These are phyloP conservation scores for Nezara viridula DNA, from an alignment of 2,888 invertebrate species.

Conservation along the genomic window DNA sequence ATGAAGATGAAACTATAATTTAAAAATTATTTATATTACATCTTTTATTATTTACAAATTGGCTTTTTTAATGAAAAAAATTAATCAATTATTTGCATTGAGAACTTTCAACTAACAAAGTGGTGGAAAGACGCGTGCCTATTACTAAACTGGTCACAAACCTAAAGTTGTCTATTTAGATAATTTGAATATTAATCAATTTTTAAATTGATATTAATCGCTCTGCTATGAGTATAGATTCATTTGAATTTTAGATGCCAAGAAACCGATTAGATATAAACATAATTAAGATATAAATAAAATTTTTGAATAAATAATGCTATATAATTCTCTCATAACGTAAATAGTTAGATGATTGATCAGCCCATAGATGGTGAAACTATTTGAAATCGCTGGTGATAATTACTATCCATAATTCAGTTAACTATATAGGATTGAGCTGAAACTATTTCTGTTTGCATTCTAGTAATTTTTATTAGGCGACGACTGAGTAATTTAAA, in stretches of 20 bases:
- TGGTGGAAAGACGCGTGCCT: background rate
- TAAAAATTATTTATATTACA: no score
- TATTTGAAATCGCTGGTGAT: background rate
- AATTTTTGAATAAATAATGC: background rate
- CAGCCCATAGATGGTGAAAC: background rate
- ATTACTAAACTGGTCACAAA: background rate
- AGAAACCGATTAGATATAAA: background rate
- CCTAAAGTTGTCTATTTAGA: background rate
- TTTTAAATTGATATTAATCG: conserved; percentile 16
- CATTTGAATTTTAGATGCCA: background rate
- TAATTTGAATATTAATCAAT: conserved; percentile 19
- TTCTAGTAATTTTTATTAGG: background rate
- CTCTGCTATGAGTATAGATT: background rate
- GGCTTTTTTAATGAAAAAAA: background rate
- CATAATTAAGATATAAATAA: conserved; percentile 17
- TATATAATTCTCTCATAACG: background rate
- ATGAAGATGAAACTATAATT: no score
- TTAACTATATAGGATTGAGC: background rate
- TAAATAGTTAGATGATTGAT: background rate
- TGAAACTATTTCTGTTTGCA: background rate
- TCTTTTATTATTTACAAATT: no score
- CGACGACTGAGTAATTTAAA: background rate
- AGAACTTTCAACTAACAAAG: background rate
- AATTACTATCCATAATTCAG: background rate
- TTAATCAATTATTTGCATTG: background rate